A percentile compares a stretch with the other conserved stretches of the same genome.
Evolutionary conservation across 2,888 invertebrate species (phyloP).

Genomic region (Cinara cedri): DNA sequence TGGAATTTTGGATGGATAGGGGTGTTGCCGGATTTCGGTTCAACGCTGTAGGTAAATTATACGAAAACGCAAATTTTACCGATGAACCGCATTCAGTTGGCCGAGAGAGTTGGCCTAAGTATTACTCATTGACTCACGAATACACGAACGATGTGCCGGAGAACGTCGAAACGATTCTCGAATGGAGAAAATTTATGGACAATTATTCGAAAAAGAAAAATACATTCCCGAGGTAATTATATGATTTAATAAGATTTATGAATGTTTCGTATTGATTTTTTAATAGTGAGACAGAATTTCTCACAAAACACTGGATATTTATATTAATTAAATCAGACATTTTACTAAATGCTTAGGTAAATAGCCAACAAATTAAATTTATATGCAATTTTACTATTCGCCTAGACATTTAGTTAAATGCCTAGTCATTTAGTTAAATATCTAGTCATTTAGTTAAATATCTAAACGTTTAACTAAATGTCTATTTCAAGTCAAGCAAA

Average conservation of each 20-base stretch:
- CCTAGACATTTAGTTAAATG: no score
- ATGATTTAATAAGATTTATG: neutral
- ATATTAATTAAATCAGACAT: no score
- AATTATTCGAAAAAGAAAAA: conserved; percentile 26
- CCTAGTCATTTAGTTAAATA: no score
- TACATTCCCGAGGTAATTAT: conserved; percentile 2
- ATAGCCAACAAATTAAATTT: no score
- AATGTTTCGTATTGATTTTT: neutral
- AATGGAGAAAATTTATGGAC: conserved; percentile 43
- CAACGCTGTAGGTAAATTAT: conserved; percentile 12
- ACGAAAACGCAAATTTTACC: conserved; percentile 37
- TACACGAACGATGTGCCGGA: conserved; percentile 40
- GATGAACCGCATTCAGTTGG: conserved; percentile 38
- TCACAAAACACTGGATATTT: no score
- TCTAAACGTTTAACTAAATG: no score
- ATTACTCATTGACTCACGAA: conserved; percentile 25
- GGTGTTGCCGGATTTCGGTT: conserved; percentile 55
- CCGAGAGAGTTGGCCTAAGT: neutral
- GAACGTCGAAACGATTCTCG: conserved; percentile 28
- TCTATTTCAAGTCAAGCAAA: no score
- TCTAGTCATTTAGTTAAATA: no score
- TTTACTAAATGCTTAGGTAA: no score
- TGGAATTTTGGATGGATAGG: conserved; percentile 57
- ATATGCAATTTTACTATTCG: no score
- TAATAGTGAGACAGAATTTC: no score